Base-by-base conservation (phyloP, 2,113 vertebrate species). In the Spheniscus mendiculus region DNA sequence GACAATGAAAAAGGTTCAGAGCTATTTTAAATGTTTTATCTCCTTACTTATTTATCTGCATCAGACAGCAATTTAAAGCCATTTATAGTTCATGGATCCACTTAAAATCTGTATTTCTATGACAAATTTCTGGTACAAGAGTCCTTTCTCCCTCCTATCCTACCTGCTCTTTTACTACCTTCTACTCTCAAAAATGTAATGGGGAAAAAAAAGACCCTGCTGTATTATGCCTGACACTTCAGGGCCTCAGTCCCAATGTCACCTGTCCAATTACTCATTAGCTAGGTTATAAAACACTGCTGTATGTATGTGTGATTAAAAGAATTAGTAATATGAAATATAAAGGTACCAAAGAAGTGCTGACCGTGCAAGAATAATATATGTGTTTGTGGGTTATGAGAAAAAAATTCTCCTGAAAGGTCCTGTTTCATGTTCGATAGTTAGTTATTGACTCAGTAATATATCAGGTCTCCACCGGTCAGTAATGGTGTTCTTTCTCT, bases 311-410 rank as follows among this genome's bases (percentile, higher is more conserved):
- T 1, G 4, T 93, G 90, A 98, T 97, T 98, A 97, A 97, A 97
- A 91, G 74, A 96, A 97, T 94, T 95, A 97, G 93, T 96, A 96
- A 88, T 94, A 96, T 93, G 86, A 97, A 98, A 98, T 97, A 96
- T 74, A 98, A 95, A 58, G 61, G 74, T 72, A 93, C 38, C 61
- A 93, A 94, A 95, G 96, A 97, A 95, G 29, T 96, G 97, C 96
- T 98, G 97, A 98, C 53, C 3, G 1, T 94, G 91, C 96, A 98
- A 90, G 95, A 97, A 97, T 97, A 98, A 97, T 94, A 91, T 93
- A 97, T 91, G 81, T 95, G 97, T 94, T 95, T 96, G 72, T 81
- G 81, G 78, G 55, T 93, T 96, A 95, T 81, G 81, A 83, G 87
- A 74, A 87, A 95, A 96, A 89, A 91, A 50, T 91, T 95, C 83